Conservation (phyloP, 1,140 invertebrate species). For the Lepeophtheirus salmonis region DNA sequence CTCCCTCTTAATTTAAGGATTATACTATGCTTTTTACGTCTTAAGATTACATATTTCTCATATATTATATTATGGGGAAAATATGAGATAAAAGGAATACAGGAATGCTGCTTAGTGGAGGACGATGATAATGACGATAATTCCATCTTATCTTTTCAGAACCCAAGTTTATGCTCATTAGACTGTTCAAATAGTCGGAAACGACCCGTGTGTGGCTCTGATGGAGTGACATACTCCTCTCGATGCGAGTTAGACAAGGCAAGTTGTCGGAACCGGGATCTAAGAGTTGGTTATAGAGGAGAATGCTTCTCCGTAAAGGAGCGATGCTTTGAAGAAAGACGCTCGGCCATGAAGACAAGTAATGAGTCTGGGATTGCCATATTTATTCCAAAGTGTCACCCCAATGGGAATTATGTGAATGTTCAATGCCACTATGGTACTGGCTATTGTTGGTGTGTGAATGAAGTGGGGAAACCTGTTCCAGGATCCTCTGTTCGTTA, state of each 20-base stretch:
- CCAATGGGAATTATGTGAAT: conserved; percentile 27
- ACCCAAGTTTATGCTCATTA: background rate
- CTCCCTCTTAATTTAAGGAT: too few species aligned
- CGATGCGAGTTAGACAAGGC: background rate
- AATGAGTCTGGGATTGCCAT: conserved; percentile 23
- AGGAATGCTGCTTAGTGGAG: too few species aligned
- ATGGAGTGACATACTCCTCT: background rate
- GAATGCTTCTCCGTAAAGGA: conserved; percentile 1
- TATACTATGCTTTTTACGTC: too few species aligned
- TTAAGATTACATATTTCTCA: too few species aligned
- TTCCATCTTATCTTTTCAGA: too few species aligned
- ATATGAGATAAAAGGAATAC: too few species aligned
- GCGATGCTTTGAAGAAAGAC: conserved; percentile 5
- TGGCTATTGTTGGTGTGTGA: conserved; percentile 32
- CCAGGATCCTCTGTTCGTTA: conserved; percentile 26
- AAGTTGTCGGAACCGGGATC: background rate
- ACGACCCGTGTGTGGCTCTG: background rate
- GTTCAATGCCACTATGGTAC: conserved; percentile 30
- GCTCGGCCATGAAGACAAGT: conserved; percentile 20
- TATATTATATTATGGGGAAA: too few species aligned
- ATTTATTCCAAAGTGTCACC: conserved; percentile 28
- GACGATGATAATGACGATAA: too few species aligned
- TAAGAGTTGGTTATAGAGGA: background rate
- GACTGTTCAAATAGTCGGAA: background rate
- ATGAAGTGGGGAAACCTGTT: conserved; percentile 28